Evolutionary conservation across 2,888 invertebrate species (phyloP).

Genomic region (Calameuta idolon): DNA sequence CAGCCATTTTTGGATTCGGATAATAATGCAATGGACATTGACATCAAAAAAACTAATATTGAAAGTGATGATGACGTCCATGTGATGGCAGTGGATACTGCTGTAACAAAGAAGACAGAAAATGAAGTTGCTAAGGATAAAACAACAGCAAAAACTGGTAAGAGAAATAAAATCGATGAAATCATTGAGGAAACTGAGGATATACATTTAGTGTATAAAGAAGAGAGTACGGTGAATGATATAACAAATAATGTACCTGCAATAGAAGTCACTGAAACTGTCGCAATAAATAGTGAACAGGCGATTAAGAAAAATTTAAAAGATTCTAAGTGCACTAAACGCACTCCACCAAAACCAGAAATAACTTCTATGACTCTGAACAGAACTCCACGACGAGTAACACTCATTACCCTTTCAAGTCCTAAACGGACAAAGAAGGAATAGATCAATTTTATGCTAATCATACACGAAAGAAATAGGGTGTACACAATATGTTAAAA

Average conservation of each 20-base stretch:
- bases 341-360: conserved; percentile 44
- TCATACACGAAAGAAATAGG: not conserved
- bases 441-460: conserved; percentile 5
- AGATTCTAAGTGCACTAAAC: conserved; percentile 30
- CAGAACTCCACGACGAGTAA: conserved; percentile 77
- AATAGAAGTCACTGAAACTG: not conserved
- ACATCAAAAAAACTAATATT: conserved; percentile 31
- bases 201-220: conserved; percentile 73
- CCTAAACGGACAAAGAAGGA: conserved; percentile 77
- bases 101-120: conserved; percentile 22
- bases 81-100: conserved; percentile 18
- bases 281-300: not conserved
- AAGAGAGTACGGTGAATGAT: conserved; percentile 57
- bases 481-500: not conserved
- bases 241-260: conserved; percentile 40
- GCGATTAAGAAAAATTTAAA: not conserved
- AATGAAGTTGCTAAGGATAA: conserved; percentile 22
- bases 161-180: conserved; percentile 19
- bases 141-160: conserved; percentile 34
- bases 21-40: conserved; percentile 58
- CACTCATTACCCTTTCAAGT: conserved; percentile 82
- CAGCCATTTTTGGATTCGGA: conserved; percentile 43
- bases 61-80: conserved; percentile 22
- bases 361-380: conserved; percentile 46
- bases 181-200: conserved; percentile 70